Base-by-base conservation (phyloP, 2,113 vertebrate genomes). In the Nesospiza acunhae region DNA sequence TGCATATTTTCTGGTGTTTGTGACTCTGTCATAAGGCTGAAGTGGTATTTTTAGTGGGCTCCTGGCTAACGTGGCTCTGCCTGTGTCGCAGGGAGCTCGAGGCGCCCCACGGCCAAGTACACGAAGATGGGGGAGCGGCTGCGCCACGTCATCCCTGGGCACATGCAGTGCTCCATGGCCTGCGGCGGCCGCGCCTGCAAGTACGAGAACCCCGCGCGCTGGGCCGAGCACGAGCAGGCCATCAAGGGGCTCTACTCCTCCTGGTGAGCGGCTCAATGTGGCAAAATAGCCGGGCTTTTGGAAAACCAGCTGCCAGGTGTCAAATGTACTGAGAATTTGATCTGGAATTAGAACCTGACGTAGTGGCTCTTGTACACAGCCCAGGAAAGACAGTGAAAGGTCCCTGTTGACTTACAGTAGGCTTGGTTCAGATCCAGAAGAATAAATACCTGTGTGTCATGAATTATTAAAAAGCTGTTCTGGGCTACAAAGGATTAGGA, bases 121-220 rank as follows among this genome's bases (percentile, higher is more conserved):
- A 99, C 99, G 1, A 99, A 99, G 97, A 98, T 99, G 52, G 99
- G 99, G 19, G 99, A 99, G 94, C 99, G 98, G 26, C 97, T 99
- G 86, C 98, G 99, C 46, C 99, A 99, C 37, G 99, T 99, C 70
- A 99, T 99, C 86, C 99, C 99, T 0, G 98, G 99, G 20, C 98
- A 98, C 95, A 97, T 99, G 99, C 99, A 99, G 89, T 99, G 99
- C 94, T 99, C 99, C 28, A 98, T 99, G 99, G 98, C 99, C 1
- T 99, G 99, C 42, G 99, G 99, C 7, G 99, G 99, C 17, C 98
- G 98, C 52, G 98, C 99, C 4, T 99, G 99, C 98, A 99, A 99
- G 97, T 99, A 99, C 6, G 99, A 99, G 95, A 99, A 99, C 83
- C 99, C 99, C 1, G 96, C 98, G 28, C 99, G 99, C 78, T 99